Percentiles rank a stretch among this genome's conserved stretches.
Evolutionary conservation across 2,888 invertebrate genomes (phyloP).

Genomic region (Dryocosmus kuriphilus): DNA sequence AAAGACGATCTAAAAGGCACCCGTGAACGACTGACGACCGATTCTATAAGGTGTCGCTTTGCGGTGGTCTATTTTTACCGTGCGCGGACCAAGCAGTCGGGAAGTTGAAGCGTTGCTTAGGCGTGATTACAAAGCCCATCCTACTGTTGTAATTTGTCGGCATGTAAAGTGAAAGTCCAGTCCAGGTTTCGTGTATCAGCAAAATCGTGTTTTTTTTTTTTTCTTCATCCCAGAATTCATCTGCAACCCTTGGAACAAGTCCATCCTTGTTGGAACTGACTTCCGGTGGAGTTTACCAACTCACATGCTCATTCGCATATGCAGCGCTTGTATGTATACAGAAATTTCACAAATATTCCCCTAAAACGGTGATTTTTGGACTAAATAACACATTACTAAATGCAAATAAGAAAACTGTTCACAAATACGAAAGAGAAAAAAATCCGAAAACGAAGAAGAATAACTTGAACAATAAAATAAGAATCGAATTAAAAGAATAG

Average conservation of each 20-base stretch:
- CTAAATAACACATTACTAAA: constrained; percentile 42
- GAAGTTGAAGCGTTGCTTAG: constrained; percentile 37
- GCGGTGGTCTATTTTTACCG: constrained; percentile 41
- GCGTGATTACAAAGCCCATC: constrained; percentile 30
- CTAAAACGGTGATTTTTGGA: constrained; percentile 49
- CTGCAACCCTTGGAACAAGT: background rate
- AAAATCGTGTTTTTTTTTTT: background rate
- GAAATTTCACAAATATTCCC: constrained; percentile 52
- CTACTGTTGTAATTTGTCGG: constrained; percentile 11
- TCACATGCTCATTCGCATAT: constrained; percentile 8
- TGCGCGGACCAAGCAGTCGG: constrained; percentile 36
- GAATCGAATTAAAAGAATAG: too few species aligned
- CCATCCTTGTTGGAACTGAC: background rate
- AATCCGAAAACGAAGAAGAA: too few species aligned
- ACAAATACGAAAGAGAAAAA: too few species aligned
- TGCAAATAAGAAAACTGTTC: background rate
- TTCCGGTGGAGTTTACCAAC: constrained; percentile 2
- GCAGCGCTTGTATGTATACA: constrained; percentile 34
- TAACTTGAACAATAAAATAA: too few species aligned
- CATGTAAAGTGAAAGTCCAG: constrained; percentile 17
- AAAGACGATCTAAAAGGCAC: constrained; percentile 17
- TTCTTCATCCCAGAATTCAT: background rate
- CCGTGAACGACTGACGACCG: constrained; percentile 37
- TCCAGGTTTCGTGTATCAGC: background rate
- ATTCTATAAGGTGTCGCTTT: constrained; percentile 43